Conservation (phyloP, 2,888 invertebrate genomes). For the Lamproptera curius region DNA sequence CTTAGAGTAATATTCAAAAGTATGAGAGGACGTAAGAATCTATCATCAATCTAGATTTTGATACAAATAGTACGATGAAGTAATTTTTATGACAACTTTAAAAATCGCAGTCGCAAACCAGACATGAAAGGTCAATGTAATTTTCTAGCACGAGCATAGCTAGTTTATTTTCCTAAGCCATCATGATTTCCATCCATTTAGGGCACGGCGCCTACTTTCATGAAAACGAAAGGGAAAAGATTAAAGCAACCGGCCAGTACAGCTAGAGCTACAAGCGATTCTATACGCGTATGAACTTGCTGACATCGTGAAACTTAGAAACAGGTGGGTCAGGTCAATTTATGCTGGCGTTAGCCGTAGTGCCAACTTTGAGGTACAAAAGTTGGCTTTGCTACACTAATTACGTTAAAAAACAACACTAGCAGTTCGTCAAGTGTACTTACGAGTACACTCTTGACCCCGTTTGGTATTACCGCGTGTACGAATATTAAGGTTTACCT, state of each 20-base stretch:
- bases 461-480: slow-evolving; percentile 1
- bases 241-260: slow-evolving; percentile 18
- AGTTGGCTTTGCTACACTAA: slow-evolving; percentile 58
- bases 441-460: slow-evolving; percentile 16
- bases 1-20: no score
- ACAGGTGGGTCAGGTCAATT: slow-evolving; percentile 24
- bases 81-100: no score
- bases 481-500: slow-evolving; percentile 8
- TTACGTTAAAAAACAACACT: slow-evolving; percentile 66
- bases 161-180: no score
- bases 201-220: not conserved
- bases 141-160: no score
- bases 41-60: no score
- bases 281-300: not conserved
- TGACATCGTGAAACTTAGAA: slow-evolving; percentile 5
- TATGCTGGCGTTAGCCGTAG: slow-evolving; percentile 31
- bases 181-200: no score
- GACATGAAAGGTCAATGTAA: no score
- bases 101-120: no score
- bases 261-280: slow-evolving; percentile 9
- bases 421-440: slow-evolving; percentile 22
- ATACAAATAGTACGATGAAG: no score
- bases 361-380: slow-evolving; percentile 32
- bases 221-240: slow-evolving; percentile 21
- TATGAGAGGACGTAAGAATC: no score